Percentiles rank a stretch among this genome's conserved stretches.
Evolutionary conservation across 2,113 vertebrate genomes (phyloP).

Genomic region (Acinonyx jubatus): DNA sequence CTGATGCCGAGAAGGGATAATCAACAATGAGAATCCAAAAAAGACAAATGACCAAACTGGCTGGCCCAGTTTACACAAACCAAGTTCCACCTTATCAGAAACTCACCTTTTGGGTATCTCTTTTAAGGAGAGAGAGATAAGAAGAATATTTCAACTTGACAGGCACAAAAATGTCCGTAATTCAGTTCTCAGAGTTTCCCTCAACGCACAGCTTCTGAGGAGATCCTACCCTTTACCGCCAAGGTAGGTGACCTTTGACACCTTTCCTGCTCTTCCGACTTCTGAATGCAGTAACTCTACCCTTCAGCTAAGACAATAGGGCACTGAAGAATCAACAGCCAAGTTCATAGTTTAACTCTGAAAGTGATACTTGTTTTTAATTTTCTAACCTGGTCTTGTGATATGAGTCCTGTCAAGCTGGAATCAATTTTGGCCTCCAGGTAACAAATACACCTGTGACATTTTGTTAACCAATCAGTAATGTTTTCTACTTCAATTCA

Average conservation of each 20-base stretch:
- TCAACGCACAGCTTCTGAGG: not conserved
- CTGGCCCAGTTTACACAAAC: not conserved
- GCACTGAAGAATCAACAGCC: not conserved
- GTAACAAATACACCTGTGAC: not conserved
- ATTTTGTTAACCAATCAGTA: slow-evolving; percentile 27
- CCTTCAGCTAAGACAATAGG: not conserved
- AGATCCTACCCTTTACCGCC: not conserved
- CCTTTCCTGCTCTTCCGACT: not conserved
- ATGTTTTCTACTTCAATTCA: not conserved
- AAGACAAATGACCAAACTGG: not conserved
- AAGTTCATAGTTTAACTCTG: not conserved
- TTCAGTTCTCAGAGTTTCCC: not conserved
- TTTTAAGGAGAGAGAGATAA: slow-evolving; percentile 21
- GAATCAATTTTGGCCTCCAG: slow-evolving; percentile 5
- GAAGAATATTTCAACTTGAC: not conserved
- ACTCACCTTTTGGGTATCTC: not conserved
- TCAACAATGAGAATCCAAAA: not conserved
- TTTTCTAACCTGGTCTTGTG: not conserved
- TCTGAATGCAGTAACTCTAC: slow-evolving; percentile 11
- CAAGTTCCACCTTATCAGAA: not conserved
- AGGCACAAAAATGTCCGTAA: not conserved
- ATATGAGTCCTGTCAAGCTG: not conserved
- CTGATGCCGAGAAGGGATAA: not conserved
- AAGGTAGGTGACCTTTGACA: not conserved
- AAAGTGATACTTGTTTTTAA: slow-evolving; percentile 58